Percentiles rank a stretch among this genome's conserved stretches.
phyloP scores from a whole-genome alignment of 92 coral and sea anemone genomes.

The Ricordea florida region DNA sequence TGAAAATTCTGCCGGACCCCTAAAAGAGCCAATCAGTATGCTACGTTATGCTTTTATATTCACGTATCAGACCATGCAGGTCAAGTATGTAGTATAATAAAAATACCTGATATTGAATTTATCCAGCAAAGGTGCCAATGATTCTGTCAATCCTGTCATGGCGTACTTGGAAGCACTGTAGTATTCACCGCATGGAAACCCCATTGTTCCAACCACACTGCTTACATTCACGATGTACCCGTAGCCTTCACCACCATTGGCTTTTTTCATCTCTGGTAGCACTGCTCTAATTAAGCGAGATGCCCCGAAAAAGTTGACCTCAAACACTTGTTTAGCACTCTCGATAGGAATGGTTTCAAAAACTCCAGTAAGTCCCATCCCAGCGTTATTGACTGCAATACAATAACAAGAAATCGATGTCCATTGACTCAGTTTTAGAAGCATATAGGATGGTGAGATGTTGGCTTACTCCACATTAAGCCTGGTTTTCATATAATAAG shows the following conservation, averaged over 20 bases:
- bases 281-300: constrained; percentile 77
- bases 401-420: too few relatives aligned
- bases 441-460: too few relatives aligned
- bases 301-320: constrained; percentile 77
- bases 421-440: too few relatives aligned
- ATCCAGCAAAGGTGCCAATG: constrained; percentile 63
- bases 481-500: too few relatives aligned
- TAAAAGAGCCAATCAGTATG: too few relatives aligned
- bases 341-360: constrained; percentile 64
- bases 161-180: constrained; percentile 88
- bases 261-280: constrained; percentile 79
- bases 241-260: constrained; percentile 33
- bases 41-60: too few relatives aligned
- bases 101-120: constrained; percentile 75
- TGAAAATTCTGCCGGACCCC: too few relatives aligned
- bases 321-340: constrained; percentile 46
- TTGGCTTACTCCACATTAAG: too few relatives aligned
- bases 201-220: constrained; percentile 66
- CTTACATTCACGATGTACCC: constrained; percentile 84
- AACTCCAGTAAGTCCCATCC: constrained; percentile 45
- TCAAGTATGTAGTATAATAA: too few relatives aligned
- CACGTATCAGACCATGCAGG: too few relatives aligned
- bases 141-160: constrained; percentile 78
- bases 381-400: constrained; percentile 85
- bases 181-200: constrained; percentile 60